Evolutionary conservation across 2,113 vertebrate genomes (phyloP), one percentile per base, ranked within the genome.

Genomic region (Loxodonta africana): DNA sequence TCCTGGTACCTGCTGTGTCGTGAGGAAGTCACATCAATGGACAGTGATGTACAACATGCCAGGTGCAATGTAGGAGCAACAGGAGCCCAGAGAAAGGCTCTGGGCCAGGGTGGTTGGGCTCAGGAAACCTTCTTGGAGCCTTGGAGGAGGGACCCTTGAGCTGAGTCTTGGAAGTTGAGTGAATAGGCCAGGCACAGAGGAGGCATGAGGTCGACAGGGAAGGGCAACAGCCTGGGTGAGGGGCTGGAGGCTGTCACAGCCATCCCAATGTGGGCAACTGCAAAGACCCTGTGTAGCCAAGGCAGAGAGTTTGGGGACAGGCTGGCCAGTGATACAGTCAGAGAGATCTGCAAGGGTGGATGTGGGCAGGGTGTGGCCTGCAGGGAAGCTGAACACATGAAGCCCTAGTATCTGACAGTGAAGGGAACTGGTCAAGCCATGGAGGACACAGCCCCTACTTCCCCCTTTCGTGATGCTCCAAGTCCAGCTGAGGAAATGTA

Each of bases 401-500:
- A 63, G 81, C 85, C 46, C 26, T 37, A 37, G 23, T n/a, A 7
- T 11, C 25, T 5, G 37, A 8, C 10, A 2, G 20, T 37, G 77
- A n/a, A 2, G 37, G 51, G 53, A 4, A 20, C 5, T 1, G 17
- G 44, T 81, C 30, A 6, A 18, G 30, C 69, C 8, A 8, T 6
- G 46, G 46, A 23, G 37, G 71, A 48, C 2, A 0, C 23, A 3
- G 37, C 44, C 44, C n/a, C 37, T 4, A 0, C 26, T 11, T 41
- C 21, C 28, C 25, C 0, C 25, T 1, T 60, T 37, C 2, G 51
- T 9, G 1, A 2, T 18, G 33, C 44, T 82, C 15, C 0, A 0
- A 6, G 46, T 11, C 14, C 4, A 37, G 37, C 37, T 37, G 37
- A 37, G 37, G 37, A 37, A 37, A 37, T 37, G 37, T 37, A 67